Conservation (phyloP, 1,140 invertebrate species). For the Macrobrachium nipponense region DNA sequence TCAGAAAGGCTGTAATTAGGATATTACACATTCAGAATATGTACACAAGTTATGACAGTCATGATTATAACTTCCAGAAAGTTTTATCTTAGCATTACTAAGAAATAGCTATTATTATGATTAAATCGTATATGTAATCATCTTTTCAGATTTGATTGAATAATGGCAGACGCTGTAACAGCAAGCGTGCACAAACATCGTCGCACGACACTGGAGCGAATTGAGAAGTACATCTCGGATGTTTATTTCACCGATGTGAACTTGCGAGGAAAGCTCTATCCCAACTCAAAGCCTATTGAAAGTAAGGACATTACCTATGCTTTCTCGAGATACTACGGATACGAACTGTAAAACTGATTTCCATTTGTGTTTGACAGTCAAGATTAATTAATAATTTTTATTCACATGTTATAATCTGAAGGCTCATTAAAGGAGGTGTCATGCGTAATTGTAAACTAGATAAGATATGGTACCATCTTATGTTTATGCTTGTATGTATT, state of each 20-base stretch:
- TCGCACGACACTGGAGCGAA: constrained; percentile 31
- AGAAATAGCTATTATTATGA: no score
- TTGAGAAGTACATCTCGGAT: constrained; percentile 37
- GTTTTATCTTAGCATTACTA: no score
- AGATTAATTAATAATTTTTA: no score
- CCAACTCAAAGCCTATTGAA: constrained; percentile 10
- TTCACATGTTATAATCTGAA: neutral
- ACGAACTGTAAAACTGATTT: neutral
- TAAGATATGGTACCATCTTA: no score
- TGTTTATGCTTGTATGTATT: no score
- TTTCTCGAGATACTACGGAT: neutral
- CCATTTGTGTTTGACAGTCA: neutral
- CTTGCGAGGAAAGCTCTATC: constrained; percentile 31
- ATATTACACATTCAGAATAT: no score
- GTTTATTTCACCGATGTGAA: constrained; percentile 29
- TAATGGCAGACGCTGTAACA: constrained; percentile 26
- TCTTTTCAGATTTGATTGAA: neutral
- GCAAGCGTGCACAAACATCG: constrained; percentile 41
- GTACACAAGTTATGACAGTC: no score
- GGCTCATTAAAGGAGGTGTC: no score
- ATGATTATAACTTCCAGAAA: no score
- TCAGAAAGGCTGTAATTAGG: no score
- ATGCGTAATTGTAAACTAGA: no score
- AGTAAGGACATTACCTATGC: no score
- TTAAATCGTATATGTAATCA: neutral